phyloP scores from a whole-genome alignment of 2,113 vertebrate genomes.

The Halichoeres trimaculatus region DNA sequence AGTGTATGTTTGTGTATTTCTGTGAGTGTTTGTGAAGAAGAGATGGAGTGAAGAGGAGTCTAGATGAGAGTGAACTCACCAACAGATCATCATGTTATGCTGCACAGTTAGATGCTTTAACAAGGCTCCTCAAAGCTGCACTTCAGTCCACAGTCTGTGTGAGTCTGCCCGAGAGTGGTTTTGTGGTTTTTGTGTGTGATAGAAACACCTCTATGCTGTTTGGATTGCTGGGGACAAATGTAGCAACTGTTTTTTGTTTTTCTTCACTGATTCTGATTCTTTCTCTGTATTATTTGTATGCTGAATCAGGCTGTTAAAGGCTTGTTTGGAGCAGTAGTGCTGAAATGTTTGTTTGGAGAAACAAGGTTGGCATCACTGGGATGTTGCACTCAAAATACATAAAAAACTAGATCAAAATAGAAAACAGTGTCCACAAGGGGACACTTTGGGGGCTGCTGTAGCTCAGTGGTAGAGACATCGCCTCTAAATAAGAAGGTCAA shows the following conservation, averaged over 20 bases:
- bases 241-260: slow-evolving; percentile 14
- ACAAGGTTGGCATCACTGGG: too few species aligned
- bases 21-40: not conserved
- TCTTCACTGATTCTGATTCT: not conserved
- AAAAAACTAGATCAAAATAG: too few species aligned
- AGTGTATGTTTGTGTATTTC: not conserved
- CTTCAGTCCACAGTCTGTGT: slow-evolving; percentile 45
- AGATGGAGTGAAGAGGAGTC: slow-evolving; percentile 1
- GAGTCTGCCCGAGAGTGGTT: slow-evolving; percentile 18
- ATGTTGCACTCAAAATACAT: too few species aligned
- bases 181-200: slow-evolving; percentile 17
- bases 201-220: slow-evolving; percentile 25
- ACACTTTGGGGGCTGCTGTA: too few species aligned
- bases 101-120: slow-evolving; percentile 68
- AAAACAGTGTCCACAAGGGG: too few species aligned
- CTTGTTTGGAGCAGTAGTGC: too few species aligned
- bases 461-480: too few species aligned
- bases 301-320: not conserved
- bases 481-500: too few species aligned
- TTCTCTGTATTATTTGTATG: slow-evolving; percentile 3
- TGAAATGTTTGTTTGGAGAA: too few species aligned
- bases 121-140: slow-evolving; percentile 56
- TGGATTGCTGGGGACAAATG: slow-evolving; percentile 34
- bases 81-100: slow-evolving; percentile 70
- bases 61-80: slow-evolving; percentile 52